Evolutionary conservation across 2,113 vertebrate species (phyloP).

Genomic region (Lepisosteus osseus): DNA sequence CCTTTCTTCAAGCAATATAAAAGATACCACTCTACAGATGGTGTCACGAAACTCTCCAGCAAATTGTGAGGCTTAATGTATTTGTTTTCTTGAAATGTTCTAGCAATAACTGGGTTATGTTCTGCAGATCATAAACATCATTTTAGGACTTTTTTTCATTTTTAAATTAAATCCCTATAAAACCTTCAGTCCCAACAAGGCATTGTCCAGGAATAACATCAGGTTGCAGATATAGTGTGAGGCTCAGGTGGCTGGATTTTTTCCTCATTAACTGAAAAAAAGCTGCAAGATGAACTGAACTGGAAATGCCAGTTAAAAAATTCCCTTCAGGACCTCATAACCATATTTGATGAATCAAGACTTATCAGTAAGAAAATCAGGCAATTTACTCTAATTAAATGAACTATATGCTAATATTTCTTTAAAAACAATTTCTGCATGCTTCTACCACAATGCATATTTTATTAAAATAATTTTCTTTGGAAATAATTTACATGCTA

Average conservation of each 20-base stretch:
- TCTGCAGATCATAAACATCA: no score
- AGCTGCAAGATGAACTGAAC: background rate
- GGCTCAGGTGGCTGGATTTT: background rate
- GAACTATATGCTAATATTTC: background rate
- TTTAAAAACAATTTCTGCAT: background rate
- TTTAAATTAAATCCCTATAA: no score
- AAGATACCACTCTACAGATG: no score
- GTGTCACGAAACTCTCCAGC: no score
- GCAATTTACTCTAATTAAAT: background rate
- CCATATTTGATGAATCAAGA: background rate
- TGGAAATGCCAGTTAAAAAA: background rate
- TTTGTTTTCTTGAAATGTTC: no score
- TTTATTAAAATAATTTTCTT: background rate
- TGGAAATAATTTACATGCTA: no score
- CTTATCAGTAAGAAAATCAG: background rate
- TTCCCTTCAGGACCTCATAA: background rate
- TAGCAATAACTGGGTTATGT: no score
- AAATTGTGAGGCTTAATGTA: no score
- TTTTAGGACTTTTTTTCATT: no score
- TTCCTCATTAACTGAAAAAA: background rate
- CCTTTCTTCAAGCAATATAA: no score
- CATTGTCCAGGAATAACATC: no score
- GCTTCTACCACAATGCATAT: background rate
- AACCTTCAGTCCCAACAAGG: no score
- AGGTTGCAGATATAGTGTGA: background rate